Evolutionary conservation across 1,140 invertebrate genomes (phyloP), one percentile per base, ranked within the genome.

Genomic region (Probaryconus sp.): DNA sequence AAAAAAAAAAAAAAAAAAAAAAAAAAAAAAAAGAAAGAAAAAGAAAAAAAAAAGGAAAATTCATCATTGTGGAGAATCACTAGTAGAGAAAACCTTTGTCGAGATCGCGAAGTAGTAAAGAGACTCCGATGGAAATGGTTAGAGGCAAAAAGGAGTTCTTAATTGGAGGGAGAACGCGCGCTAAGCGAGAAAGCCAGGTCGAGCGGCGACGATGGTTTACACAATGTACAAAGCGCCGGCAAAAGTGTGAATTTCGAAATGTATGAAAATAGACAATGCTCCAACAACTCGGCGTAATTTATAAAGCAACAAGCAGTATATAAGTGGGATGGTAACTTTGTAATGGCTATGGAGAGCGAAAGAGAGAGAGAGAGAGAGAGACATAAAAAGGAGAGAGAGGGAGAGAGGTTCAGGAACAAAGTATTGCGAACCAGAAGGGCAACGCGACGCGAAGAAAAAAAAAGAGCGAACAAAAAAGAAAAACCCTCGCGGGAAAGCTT

Each of bases 401-500:
- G 42, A 58, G 35, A 37, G 35, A 31, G 31, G 47, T 45, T 10
- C 17, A 31, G 38, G 26, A 67, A 21, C 60, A 38, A 50, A 30
- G 13, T 2, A 26, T 10, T 5, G 24, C 33, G 45, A 33, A 33
- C 6, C 10, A 56, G 10, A 37, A 28, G 4, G 3, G 21, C 3
- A 9, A 2, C 17, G 11, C 16, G 45, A 69, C 21, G 14, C 13
- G 21, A 28, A n/a, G 26, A 43, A 21, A 55, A 42, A 30, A 35
- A 18, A 58, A 9, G 10, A 1, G 20, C 28, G 38, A 82, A 79
- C 64, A 81, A 76, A 81, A 82, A 77, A 70, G n/a, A n/a, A 79
- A 77, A 65, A 47, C 61, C 75, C 79, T 81, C 78, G 64, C 69
- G 76, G 76, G 79, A 79, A 81, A 82, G 83, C 83, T 85, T 85